These are phyloP conservation scores for Leucosticte australis DNA, from an alignment of 2,113 vertebrate species.

Conservation along the genomic window DNA sequence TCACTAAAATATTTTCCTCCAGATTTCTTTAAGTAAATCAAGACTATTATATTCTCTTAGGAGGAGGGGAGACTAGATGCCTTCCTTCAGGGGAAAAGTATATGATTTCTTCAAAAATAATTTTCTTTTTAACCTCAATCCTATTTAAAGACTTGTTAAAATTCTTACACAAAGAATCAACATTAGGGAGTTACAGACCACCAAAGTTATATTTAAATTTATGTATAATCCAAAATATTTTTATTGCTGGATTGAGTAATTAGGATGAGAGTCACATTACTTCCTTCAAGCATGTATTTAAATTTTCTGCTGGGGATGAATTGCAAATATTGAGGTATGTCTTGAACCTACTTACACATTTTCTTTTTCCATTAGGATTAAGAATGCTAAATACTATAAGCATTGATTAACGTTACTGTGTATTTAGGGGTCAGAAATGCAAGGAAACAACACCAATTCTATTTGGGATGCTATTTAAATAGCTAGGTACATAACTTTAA, in stretches of 20 bases:
- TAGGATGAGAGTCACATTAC: not conserved
- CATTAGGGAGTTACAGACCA: not conserved
- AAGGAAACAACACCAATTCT: not conserved
- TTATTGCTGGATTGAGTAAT: constrained; percentile 10
- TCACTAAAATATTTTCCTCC: constrained; percentile 49
- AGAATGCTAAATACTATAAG: not conserved
- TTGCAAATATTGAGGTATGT: not conserved
- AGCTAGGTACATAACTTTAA: not conserved
- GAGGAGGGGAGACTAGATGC: not conserved
- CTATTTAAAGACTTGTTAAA: not conserved
- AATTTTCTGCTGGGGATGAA: not conserved
- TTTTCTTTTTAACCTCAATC: not conserved
- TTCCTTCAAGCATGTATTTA: constrained; percentile 6
- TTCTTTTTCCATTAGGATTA: constrained; percentile 31
- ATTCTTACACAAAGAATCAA: not conserved
- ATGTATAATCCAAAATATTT: not conserved
- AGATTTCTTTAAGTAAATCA: constrained; percentile 38
- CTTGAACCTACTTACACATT: not conserved
- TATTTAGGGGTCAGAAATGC: not conserved
- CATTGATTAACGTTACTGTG: not conserved
- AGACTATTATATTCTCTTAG: not conserved
- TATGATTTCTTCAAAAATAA: not conserved
- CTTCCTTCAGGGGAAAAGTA: not conserved
- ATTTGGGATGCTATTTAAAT: not conserved
- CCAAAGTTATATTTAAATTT: not conserved